These are phyloP conservation scores for Syngnathus typhle DNA, from an alignment of 2,113 vertebrate species.

Conservation along the genomic window DNA sequence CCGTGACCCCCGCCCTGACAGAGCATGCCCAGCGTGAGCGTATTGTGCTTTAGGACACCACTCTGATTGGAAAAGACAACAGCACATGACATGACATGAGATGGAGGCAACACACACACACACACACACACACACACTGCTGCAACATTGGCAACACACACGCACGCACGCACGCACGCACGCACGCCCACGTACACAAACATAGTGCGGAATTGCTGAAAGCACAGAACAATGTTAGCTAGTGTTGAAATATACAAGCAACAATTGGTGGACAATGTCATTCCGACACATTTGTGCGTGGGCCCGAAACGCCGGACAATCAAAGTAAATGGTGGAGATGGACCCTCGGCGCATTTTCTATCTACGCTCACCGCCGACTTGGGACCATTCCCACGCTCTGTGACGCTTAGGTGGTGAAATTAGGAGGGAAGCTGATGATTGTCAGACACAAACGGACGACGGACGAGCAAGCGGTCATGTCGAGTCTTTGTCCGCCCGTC, in stretches of 20 bases:
- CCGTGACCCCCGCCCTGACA: constrained; percentile 90
- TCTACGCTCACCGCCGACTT: no score
- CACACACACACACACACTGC: constrained; percentile 65
- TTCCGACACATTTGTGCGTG: constrained; percentile 8
- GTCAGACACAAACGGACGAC: no score
- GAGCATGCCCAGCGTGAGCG: constrained; percentile 99
- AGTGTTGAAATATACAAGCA: constrained; percentile 48
- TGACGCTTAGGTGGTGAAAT: no score
- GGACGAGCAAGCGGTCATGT: no score
- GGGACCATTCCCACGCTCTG: no score
- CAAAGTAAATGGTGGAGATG: no score
- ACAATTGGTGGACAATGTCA: constrained; percentile 34
- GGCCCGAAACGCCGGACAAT: not conserved
- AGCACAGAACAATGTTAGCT: constrained; percentile 73
- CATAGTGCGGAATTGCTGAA: constrained; percentile 79
- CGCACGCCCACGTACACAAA: constrained; percentile 25
- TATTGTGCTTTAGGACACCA: constrained; percentile 99
- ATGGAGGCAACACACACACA: constrained; percentile 52
- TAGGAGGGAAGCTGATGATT: no score
- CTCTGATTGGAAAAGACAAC: constrained; percentile 99
- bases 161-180: not conserved
- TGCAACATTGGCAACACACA: constrained; percentile 69
- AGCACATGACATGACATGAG: constrained; percentile 84
- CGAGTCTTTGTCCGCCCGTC: no score
- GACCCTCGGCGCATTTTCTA: no score